Conservation (phyloP, 2,797 vertebrate genomes). For the Cetoscarus ocellatus region DNA sequence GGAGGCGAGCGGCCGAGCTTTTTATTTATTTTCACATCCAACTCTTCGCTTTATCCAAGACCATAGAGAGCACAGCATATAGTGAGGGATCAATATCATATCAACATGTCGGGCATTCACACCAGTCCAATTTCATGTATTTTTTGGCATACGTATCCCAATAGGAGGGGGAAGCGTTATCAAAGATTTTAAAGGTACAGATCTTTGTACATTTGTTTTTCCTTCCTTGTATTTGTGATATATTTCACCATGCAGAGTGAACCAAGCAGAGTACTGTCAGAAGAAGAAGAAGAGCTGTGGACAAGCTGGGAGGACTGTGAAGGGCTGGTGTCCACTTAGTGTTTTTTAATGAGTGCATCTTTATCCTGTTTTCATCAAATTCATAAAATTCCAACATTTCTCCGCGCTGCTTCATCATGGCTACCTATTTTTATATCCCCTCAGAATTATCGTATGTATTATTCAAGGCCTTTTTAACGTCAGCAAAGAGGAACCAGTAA, state of each 20-base stretch:
- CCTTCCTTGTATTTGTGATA: constrained; percentile 57
- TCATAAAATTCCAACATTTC: too few relatives aligned
- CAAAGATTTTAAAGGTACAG: constrained; percentile 48
- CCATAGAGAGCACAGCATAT: constrained; percentile 50
- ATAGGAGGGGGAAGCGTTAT: constrained; percentile 40
- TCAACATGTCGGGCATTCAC: constrained; percentile 41
- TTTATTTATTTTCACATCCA: constrained; percentile 44
- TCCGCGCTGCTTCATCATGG: too few relatives aligned
- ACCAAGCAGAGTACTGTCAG: constrained; percentile 65
- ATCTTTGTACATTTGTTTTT: constrained; percentile 35
- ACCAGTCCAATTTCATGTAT: constrained; percentile 40
- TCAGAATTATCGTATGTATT: too few relatives aligned
- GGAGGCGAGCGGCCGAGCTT: constrained; percentile 51
- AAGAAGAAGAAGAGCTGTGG: constrained; percentile 53
- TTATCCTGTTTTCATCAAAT: neutral
- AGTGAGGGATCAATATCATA: constrained; percentile 38
- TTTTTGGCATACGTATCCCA: constrained; percentile 32
- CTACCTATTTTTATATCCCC: too few relatives aligned
- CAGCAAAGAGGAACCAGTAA: too few relatives aligned
- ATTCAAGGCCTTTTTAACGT: too few relatives aligned
- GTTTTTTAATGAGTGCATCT: neutral
- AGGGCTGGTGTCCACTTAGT: neutral
- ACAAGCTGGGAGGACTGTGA: constrained; percentile 42
- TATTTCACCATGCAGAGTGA: constrained; percentile 76
- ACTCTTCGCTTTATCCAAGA: constrained; percentile 42